These are phyloP conservation scores for Ammodramus savannarum DNA, from an alignment of 2,113 vertebrate genomes.

Conservation along the genomic window DNA sequence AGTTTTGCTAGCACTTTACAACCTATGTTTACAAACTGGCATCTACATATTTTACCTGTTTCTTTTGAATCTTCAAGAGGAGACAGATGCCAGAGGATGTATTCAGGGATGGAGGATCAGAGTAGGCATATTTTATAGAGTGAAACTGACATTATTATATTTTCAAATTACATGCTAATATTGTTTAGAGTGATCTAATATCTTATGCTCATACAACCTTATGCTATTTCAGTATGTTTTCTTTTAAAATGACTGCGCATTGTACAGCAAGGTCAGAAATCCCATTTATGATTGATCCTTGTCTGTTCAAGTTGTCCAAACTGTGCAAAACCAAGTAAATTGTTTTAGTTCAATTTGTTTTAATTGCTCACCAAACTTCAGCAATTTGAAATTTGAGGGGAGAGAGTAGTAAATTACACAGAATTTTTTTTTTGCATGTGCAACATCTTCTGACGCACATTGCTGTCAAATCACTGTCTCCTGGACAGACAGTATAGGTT, in stretches of 20 bases:
- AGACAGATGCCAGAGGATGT: not conserved
- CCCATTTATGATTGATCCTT: not conserved
- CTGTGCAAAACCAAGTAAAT: not conserved
- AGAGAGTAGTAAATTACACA: not conserved
- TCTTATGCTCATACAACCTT: not conserved
- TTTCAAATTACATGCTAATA: slow-evolving; percentile 6
- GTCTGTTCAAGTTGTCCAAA: not conserved
- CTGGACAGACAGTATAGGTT: not conserved
- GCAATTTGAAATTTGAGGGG: not conserved
- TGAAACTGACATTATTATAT: not conserved
- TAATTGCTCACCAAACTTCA: not conserved
- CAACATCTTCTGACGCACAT: not conserved
- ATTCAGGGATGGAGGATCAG: fast-evolving
- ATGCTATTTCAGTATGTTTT: not conserved
- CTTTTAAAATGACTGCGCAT: not conserved
- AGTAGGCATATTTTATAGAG: not conserved
- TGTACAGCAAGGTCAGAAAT: not conserved
- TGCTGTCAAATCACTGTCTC: not conserved
- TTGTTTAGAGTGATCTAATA: not conserved
- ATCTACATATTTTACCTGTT: not conserved
- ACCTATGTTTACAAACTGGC: not conserved
- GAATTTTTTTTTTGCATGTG: not conserved
- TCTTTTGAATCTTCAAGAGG: not conserved
- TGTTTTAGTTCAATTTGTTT: not conserved
- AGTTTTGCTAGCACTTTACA: not conserved